Evolutionary conservation across 2,888 invertebrate species (phyloP).

Genomic region (Sthenelais limicola): DNA sequence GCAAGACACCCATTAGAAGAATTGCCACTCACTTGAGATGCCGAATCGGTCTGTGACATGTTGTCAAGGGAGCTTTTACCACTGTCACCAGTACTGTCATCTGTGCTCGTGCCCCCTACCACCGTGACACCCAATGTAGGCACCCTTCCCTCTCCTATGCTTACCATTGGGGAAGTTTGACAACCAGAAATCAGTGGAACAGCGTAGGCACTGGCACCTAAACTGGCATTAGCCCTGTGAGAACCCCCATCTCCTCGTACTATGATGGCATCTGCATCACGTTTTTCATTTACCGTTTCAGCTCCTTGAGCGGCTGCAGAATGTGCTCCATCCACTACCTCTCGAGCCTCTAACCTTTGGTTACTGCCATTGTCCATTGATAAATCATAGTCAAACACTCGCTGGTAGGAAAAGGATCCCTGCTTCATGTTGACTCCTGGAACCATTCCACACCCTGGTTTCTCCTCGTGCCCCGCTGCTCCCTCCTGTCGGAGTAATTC

Average conservation of each 20-base stretch:
- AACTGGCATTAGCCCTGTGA: conserved; percentile 13
- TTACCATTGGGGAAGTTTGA: no score
- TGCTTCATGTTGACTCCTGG: no score
- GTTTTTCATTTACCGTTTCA: no score
- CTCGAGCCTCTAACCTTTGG: background rate
- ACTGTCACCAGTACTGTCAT: conserved; percentile 19
- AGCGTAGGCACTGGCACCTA: background rate
- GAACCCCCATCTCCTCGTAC: no score
- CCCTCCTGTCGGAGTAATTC: conserved; percentile 39
- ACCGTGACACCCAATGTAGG: no score
- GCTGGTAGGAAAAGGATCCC: conserved; percentile 21
- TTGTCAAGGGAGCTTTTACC: conserved; percentile 40
- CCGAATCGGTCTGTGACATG: conserved; percentile 17
- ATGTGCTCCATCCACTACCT: background rate
- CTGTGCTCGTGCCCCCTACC: no score
- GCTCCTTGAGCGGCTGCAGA: background rate
- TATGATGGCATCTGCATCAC: no score
- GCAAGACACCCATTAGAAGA: no score
- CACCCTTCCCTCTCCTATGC: no score
- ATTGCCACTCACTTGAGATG: background rate
- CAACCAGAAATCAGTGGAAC: no score
- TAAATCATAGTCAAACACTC: conserved; percentile 36
- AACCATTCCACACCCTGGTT: background rate
- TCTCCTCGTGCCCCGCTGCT: no score
- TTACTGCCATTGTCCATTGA: background rate